Base-by-base conservation (phyloP, 2,797 vertebrate species). In the Aythya fuligula region DNA sequence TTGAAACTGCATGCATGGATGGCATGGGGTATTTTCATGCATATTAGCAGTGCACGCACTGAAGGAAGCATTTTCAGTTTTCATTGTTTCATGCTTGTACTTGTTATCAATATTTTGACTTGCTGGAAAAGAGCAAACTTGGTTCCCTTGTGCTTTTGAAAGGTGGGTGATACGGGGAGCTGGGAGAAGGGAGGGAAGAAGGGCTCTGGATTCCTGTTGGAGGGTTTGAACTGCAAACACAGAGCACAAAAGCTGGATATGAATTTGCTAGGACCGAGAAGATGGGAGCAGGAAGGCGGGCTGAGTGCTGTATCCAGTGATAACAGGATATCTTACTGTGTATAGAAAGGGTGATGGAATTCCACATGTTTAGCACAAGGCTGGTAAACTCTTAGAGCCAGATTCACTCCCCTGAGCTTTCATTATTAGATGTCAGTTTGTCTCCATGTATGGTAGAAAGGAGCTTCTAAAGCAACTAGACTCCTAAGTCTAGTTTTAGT, bases 51-150 rank as follows among this genome's bases (percentile, higher is more conserved):
- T 47, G 89, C 90, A 67, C 14, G 41, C 32, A 3, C 61, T 53
- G 38, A 82, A 69, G 58, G 85, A 62, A 90, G 65, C 83, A 89
- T 88, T 94, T 77, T 25, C 78, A 84, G 75, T 74, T 95, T 47
- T 93, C 94, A 80, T 94, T 79, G 86, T 73, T 90, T 77, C 84
- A 82, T 3, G 27, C 79, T 89, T 66, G 32, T 66, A 25, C 36
- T 54, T 87, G 76, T 81, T 24, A 53, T 69, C 27, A 56, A 54
- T 86, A n/a, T 41, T 78, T 43, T 21, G 89, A 66, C 80, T 93
- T 88, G 62, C 87, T 94, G 95, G 65, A 58, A 88, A 88, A 88
- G 74, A 76, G 20, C 49, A 85, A 79, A 91, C 65, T 25, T 34
- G 65, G 38, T 91, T 95, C 38, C 77, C n/a, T 56, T 79, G 83